Base-by-base conservation (phyloP, 2,888 invertebrate genomes). In the Mesorhabditis spiculigera region DNA sequence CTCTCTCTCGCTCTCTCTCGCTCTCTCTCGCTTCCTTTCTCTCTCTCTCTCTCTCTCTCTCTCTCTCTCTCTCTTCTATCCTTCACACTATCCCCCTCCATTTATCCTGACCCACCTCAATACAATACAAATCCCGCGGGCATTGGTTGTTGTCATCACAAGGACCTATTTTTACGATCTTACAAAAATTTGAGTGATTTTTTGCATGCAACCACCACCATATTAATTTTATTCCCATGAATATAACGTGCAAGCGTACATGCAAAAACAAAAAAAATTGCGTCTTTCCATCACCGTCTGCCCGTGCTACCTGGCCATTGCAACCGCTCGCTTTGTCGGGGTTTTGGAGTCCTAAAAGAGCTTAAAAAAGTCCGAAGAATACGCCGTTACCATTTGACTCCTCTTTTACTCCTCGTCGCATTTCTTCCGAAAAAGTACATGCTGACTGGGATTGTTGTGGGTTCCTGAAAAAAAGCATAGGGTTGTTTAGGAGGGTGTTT, bases 381-480 rank as follows among this genome's bases (percentile, higher is more conserved):
- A 28, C 28, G 28, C 28, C 3, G 2, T 50, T 50, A 50, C n/a
- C 58, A 10, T 50, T 50, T 50, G 1, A 13, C 58, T 50, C 58
- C 58, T n/a, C 58, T 50, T 50, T 50, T 50, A 13, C 58, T 50
- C n/a, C 58, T 50, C 10, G 8, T 10, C 8, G 10, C n/a, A 10
- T 50, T 10, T n/a, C 58, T 10, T 50, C 58, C 58, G n/a, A 50
- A 50, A n/a, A 50, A 50, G n/a, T 50, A 50, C 8, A 50, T n/a
- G 58, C 58, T 50, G n/a, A 3, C 58, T 50, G 58, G 58, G 58
- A 50, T 50, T n/a, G 58, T 50, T 50, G 58, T 50, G 58, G n/a
- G n/a, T n/a, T 50, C 58, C n/a, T 50, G 10, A 3, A 28, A 28
- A 28, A 28, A 28, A 28, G 28, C 28, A 1, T 28, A 28, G 28